Conservation (phyloP, 2,888 invertebrate genomes). For the Hemicrepidius hirtus region DNA sequence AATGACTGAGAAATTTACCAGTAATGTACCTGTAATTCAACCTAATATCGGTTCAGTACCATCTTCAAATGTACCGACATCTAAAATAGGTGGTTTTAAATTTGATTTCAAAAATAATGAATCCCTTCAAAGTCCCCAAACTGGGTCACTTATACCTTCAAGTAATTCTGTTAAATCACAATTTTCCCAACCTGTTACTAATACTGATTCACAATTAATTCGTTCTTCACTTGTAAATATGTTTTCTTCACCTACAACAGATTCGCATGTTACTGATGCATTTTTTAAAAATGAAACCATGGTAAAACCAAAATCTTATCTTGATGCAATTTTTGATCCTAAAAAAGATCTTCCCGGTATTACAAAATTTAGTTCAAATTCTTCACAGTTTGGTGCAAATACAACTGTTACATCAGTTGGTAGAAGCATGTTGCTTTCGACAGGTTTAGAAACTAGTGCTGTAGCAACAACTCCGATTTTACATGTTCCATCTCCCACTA, state of each 20-base stretch:
- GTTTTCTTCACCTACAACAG: too few species aligned
- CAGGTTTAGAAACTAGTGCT: slow-evolving; percentile 9
- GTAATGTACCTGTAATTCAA: not conserved
- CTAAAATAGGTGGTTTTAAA: slow-evolving; percentile 62
- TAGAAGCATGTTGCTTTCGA: slow-evolving; percentile 15
- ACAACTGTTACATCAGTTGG: slow-evolving; percentile 14
- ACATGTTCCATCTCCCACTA: not conserved
- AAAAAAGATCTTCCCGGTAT: not conserved
- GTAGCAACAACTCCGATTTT: not conserved
- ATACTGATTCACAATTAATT: too few species aligned
- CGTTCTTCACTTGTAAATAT: too few species aligned
- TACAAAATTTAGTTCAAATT: slow-evolving; percentile 1
- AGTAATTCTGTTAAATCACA: not conserved
- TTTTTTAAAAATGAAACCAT: too few species aligned
- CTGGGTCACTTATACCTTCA: not conserved
- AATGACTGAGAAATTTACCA: not conserved
- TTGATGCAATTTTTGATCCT: not conserved
- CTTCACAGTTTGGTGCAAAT: slow-evolving; percentile 7
- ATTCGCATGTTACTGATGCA: too few species aligned
- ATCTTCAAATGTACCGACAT: slow-evolving; percentile 46
- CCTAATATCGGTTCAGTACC: not conserved
- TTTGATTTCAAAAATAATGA: slow-evolving; percentile 61
- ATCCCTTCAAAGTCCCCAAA: not conserved
- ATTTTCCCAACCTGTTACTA: not conserved
- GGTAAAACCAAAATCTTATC: too few species aligned